These are phyloP conservation scores for Drosophila austrosaltans DNA, from an alignment of 2,888 invertebrate species.

Conservation along the genomic window DNA sequence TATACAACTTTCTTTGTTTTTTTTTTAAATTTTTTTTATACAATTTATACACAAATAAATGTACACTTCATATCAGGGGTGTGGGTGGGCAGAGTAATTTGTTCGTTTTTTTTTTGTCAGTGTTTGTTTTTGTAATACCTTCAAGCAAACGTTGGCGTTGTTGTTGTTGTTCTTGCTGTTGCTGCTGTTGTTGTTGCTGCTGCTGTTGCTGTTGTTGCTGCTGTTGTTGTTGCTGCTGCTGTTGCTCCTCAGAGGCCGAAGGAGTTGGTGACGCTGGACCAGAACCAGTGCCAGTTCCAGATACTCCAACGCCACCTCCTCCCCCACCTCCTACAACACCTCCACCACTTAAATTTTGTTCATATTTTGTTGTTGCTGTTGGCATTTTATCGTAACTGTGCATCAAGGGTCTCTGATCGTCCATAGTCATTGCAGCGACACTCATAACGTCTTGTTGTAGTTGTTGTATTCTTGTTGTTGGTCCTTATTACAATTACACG, in stretches of 20 bases:
- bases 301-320: slow-evolving; percentile 49
- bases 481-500: slow-evolving; percentile 54
- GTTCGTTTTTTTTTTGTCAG: slow-evolving; percentile 52
- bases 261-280: slow-evolving; percentile 81
- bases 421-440: slow-evolving; percentile 84
- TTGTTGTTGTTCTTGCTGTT: slow-evolving; percentile 65
- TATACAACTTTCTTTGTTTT: slow-evolving; percentile 17
- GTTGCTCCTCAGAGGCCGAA: slow-evolving; percentile 75
- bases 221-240: slow-evolving; percentile 56
- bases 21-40: slow-evolving; percentile 6
- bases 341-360: slow-evolving; percentile 69
- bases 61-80: slow-evolving; percentile 53
- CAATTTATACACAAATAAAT: slow-evolving; percentile 54
- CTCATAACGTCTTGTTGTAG: slow-evolving; percentile 69
- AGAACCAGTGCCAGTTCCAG: slow-evolving; percentile 62
- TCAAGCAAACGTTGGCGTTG: slow-evolving; percentile 83
- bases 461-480: slow-evolving; percentile 37
- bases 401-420: slow-evolving; percentile 83
- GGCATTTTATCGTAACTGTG: slow-evolving; percentile 82
- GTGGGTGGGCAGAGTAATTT: slow-evolving; percentile 41
- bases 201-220: slow-evolving; percentile 63
- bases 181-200: slow-evolving; percentile 59
- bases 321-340: slow-evolving; percentile 46
- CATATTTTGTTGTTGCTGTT: slow-evolving; percentile 70
- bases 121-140: slow-evolving; percentile 80